Percentiles rank a stretch among this genome's conserved stretches.
Conservation (phyloP, 2,797 vertebrate genomes). For the Amniataba percoides region DNA sequence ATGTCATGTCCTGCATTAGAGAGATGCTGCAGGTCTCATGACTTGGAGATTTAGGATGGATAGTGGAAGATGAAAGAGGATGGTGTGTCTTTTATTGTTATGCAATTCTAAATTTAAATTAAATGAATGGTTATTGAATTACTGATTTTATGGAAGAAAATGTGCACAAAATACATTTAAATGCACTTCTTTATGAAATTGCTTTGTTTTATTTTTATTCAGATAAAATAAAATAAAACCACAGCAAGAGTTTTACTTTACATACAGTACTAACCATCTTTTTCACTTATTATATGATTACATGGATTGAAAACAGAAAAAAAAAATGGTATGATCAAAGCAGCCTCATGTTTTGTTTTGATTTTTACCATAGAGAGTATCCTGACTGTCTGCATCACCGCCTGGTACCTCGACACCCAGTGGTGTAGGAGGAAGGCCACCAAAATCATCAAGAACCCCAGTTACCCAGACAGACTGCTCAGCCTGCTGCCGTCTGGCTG, state of each 20-base stretch:
- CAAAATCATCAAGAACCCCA: no score
- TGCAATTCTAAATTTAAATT: not conserved
- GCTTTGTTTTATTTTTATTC: not conserved
- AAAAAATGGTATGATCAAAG: not conserved
- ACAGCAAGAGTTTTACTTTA: not conserved
- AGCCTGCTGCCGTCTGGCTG: no score
- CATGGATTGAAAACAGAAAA: not conserved
- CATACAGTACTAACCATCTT: not conserved
- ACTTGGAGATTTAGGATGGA: slow-evolving; percentile 34
- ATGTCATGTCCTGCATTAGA: slow-evolving; percentile 57
- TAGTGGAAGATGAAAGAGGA: slow-evolving; percentile 28
- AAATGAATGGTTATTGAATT: not conserved
- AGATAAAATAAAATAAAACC: not conserved
- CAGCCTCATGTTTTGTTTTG: slow-evolving; percentile 16
- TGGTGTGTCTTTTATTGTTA: slow-evolving; percentile 7
- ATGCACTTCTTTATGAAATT: not conserved
- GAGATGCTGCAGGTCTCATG: slow-evolving; percentile 52
- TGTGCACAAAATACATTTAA: not conserved
- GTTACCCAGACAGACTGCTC: no score
- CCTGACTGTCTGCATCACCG: no score
- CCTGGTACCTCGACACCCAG: no score
- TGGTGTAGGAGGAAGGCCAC: no score
- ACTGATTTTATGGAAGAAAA: not conserved
- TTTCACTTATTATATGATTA: not conserved
- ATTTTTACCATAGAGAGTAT: no score